A percentile compares a stretch with the other conserved stretches of the same genome.
Evolutionary conservation across 1,140 invertebrate genomes (phyloP).

Genomic region (Drosophila auraria): DNA sequence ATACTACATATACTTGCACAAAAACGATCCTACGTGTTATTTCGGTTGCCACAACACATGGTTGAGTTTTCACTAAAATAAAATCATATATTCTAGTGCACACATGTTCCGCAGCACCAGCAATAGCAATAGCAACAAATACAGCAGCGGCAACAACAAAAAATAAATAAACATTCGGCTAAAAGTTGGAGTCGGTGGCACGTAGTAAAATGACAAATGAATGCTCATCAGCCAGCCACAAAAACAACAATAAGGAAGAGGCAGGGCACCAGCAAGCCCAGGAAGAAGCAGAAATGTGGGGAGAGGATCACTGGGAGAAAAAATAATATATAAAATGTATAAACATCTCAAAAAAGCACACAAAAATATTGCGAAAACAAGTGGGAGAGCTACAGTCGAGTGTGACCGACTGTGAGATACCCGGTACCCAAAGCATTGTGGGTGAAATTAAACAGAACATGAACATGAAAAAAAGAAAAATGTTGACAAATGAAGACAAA

Average conservation of each 20-base stretch:
- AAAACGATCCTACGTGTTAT: constrained; percentile 77
- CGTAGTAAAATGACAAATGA: constrained; percentile 83
- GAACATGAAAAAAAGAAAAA: too few species aligned
- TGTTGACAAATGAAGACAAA: too few species aligned
- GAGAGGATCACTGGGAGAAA: constrained; percentile 17
- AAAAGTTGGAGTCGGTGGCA: constrained; percentile 75
- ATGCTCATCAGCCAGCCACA: constrained; percentile 69
- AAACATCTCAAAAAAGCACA: neutral
- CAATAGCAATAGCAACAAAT: constrained; percentile 17
- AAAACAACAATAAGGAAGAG: constrained; percentile 64
- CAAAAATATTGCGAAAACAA: neutral
- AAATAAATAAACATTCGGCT: constrained; percentile 79
- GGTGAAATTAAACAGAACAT: too few species aligned
- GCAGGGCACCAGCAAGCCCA: constrained; percentile 36
- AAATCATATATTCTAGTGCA: constrained; percentile 74
- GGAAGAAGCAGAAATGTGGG: constrained; percentile 40
- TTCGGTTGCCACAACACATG: constrained; percentile 79
- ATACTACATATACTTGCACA: constrained; percentile 13
- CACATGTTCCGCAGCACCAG: constrained; percentile 67
- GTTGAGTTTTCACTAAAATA: constrained; percentile 77
- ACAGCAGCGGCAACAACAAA: constrained; percentile 41
- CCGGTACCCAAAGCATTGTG: too few species aligned
- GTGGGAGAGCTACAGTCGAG: too few species aligned
- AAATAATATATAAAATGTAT: neutral
- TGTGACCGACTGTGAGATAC: too few species aligned